Base-by-base conservation (phyloP, 1,140 invertebrate species). In the Zaprionus gabonicus region DNA sequence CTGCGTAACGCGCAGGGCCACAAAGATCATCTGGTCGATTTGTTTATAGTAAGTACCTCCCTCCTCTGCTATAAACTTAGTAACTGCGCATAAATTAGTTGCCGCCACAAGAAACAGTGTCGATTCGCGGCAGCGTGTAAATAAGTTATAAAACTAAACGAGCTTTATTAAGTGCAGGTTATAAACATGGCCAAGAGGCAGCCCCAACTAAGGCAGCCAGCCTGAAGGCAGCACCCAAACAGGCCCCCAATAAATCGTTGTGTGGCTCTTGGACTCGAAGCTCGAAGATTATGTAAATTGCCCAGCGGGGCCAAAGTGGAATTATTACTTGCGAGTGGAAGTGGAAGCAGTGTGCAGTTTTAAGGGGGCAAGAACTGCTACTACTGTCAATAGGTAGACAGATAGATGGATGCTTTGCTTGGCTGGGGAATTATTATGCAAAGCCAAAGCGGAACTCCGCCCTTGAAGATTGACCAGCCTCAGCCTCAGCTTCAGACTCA, bases 91-190 rank as follows among this genome's bases (percentile, higher is more conserved):
- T 67, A 67, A 67, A 67, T 67, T 67, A 58, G 28, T 64, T 4
- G 38, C n/a, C 31, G 49, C 46, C 58, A 49, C 60, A 69, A 62
- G 60, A 51, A 31, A 49, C 17, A 25, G 9, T 38, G 53, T 17
- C 31, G 56, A 58, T 34, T 58, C 6, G 55, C 63, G 27, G 23
- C 44, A 31, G 38, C 57, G 70, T 72, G 55, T 59, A 72, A 72
- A 73, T 73, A 74, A 74, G 71, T 69, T 74, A 69, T 74, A 74
- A 74, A 74, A 74, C 20, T 69, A 34, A 74, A 74, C 71, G 71
- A 69, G 71, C 71, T 74, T 62, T 69, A 74, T 74, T 56, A 74
- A 74, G 65, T 74, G 71, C 71, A 56, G 71, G 65, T 62, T 56
- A 74, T 74, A 74, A 74, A 74, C 60, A 62, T 69, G 65, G 57